Evolutionary conservation across 2,888 invertebrate species (phyloP), one percentile per base, ranked within the genome.

Genomic region (Heteromurus nitidus): DNA sequence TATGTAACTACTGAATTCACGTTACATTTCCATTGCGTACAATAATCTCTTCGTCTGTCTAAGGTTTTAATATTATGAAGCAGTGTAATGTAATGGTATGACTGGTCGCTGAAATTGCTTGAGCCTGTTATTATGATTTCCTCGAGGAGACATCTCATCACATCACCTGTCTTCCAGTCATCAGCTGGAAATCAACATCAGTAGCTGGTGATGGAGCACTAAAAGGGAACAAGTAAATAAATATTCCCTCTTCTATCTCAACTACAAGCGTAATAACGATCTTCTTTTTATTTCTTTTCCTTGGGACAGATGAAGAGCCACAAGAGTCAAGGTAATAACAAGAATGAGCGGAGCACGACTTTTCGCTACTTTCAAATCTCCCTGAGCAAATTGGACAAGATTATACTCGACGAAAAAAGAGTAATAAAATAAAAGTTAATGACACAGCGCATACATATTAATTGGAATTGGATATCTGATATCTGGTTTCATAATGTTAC

Each of bases 71-170:
- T 50, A 18, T 20, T 50, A 50, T 44, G 16, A 44, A 44, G 36
- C 5, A 36, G 36, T 9, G 36, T 47, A 47, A 3, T 13, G n/a
- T 47, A 47, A 47, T 55, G 55, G 55, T 2, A 55, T 55, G 55
- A 26, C 26, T 26, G 62, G n/a, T 36, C 31, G 62, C n/a, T 36
- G 30, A 62, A 62, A 62, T 62, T 62, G 31, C 62, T 36, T 47
- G 18, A 42, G 44, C 20, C 42, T 22, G 68, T 42, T 68, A 62
- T 67, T 65, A 73, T 64, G 73, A 80, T 72, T 80, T 80, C 80
- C 80, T 80, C 47, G 80, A 80, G 80, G 80, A 80, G 80, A 80
- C 80, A 80, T 80, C 80, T 80, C 80, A 80, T 80, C 80, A 80
- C 80, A 74, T 74, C 68, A 74, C 80, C 73, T 80, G 80, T 74